Base-by-base conservation (phyloP, 1,140 invertebrate genomes). In the Zaprionus inermis region DNA sequence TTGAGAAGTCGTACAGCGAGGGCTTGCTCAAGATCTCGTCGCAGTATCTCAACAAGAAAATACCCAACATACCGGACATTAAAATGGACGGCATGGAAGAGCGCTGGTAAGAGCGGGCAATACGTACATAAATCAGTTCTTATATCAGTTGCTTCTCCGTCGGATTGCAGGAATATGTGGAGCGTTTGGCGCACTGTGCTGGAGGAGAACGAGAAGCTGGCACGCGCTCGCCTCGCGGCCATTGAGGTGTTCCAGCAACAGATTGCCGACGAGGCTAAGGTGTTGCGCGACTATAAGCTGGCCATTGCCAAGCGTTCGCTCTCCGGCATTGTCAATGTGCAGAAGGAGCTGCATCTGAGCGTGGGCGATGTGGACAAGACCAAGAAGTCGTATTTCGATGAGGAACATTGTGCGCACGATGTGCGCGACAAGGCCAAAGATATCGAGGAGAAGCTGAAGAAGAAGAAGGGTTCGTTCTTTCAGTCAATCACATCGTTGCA, bases 391-490 rank as follows among this genome's bases (percentile, higher is more conserved):
- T 99, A 99, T 92, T 98, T 97, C 81, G 97, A 99, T 75, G 98
- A 99, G 85, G 98, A 99, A 91, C 97, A 98, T 79, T 96, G 97
- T 32, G 97, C 98, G 10, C 97, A 98, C 84, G 98, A 99, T 88
- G 98, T 98, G 1, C 94, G 98, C 49, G 97, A 98, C 86, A 99
- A 99, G 91, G 97, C 98, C 59, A 96, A 96, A 78, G 98, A 99
- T 72, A 98, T 98, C 70, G 98, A 99, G 92, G 98, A 99, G 93
- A 99, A 98, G 96, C 93, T 99, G 67, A 98, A 98, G 94, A 98
- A 97, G 94, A 98, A 98, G 93, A 98, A 98, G 83, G 97, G 97
- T 30, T 97, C 97, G 2, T 97, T 99, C 92, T 99, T 99, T 93
- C 97, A 98, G 92, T 98, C 98, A 0, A 97, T 98, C 77, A 97